A percentile compares a stretch with the other conserved stretches of the same genome.
phyloP scores from a whole-genome alignment of 2,797 vertebrate species.

The Heteromormyrus szaboi region DNA sequence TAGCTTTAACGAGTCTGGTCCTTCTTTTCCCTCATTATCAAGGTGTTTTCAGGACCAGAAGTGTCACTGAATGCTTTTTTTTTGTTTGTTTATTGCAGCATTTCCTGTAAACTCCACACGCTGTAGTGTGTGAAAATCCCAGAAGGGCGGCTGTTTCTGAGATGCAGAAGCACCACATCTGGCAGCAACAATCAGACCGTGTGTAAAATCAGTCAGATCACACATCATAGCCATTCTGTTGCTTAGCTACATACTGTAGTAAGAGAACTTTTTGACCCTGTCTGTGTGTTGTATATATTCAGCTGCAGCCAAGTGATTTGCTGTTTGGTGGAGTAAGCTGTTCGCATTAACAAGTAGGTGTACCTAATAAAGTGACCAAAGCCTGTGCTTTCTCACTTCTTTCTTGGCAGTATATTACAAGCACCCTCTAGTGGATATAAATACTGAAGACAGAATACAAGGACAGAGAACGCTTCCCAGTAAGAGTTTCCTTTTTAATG shows the following conservation, averaged over 20 bases:
- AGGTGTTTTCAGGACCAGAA: neutral
- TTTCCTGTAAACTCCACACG: neutral
- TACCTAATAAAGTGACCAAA: constrained; percentile 14
- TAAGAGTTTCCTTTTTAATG: neutral
- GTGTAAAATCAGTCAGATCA: neutral
- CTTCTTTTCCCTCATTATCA: neutral
- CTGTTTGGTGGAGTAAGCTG: neutral
- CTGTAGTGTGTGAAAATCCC: neutral
- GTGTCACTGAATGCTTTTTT: neutral
- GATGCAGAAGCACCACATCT: neutral
- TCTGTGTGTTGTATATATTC: neutral
- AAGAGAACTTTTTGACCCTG: neutral
- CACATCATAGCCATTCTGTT: neutral
- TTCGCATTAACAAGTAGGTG: neutral
- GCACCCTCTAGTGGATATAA: constrained; percentile 66
- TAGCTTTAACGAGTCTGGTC: neutral
- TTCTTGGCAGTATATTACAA: constrained; percentile 45
- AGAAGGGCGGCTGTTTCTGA: neutral
- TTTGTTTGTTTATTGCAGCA: neutral
- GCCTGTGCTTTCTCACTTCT: neutral
- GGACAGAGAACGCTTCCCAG: neutral
- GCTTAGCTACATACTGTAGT: neutral
- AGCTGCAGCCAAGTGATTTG: neutral
- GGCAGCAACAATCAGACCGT: neutral
- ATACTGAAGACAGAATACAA: constrained; percentile 13